Base-by-base conservation (phyloP, 2,888 invertebrate species). In the Vesta saturnalis region DNA sequence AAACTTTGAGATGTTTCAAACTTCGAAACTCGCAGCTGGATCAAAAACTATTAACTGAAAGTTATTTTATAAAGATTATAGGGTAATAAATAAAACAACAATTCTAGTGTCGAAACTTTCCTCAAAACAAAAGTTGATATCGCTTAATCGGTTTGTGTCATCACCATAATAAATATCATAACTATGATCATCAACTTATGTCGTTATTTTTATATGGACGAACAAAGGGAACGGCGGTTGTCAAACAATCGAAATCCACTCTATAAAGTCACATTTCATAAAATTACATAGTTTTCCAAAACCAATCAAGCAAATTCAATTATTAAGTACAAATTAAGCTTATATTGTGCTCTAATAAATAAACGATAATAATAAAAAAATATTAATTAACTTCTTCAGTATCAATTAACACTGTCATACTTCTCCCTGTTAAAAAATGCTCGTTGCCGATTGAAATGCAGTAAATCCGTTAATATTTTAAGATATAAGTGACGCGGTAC, bases 51-150 rank as follows among this genome's bases (percentile, higher is more conserved):
- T 75, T 73, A 77, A 73, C 76, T 63, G 70, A 71, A 76, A 78
- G 75, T 79, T 77, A 77, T 76, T 77, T 74, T 74, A 72, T 70
- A 74, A 72, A 78, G 78, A 79, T 78, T 79, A 78, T 73, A 55
- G 71, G 67, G 78, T 77, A 78, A 79, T 79, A 79, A 79, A 79
- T 79, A 79, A 79, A 77, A 79, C 78, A 77, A 76, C 76, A 79
- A 78, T 79, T 77, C 76, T 72, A 68, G 70, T 78, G 78, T 78
- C 77, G 78, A 78, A 79, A 80, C 74, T 79, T 80, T 77, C 63
- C 60, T 66, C 60, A 73, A 76, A 77, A 78, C 77, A 77, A 79
- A 79, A 80, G 77, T 78, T 79, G 74, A 72, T 74, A 73, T 70
- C 72, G 71, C 73, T 69, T 74, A 73, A 74, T 74, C 74, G 73